Evolutionary conservation across 2,888 invertebrate species (phyloP).

Genomic region (Dicyrtoma fusca): DNA sequence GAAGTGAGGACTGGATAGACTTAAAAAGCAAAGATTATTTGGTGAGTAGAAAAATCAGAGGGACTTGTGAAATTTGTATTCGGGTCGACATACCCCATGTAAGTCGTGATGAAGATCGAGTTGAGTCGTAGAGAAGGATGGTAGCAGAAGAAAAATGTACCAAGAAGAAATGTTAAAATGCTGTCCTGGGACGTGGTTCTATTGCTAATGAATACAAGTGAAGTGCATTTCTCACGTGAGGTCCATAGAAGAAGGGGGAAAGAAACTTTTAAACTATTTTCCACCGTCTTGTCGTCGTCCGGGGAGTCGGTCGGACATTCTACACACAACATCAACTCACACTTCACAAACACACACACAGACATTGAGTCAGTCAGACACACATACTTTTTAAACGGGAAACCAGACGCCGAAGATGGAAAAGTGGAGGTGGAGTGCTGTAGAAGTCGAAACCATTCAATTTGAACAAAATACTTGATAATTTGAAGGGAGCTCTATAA

Average conservation of each 20-base stretch:
- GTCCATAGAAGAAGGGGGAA: constrained; percentile 7
- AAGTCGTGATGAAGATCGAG: constrained; percentile 52
- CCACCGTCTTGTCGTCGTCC: neutral
- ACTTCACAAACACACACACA: neutral
- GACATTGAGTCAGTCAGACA: neutral
- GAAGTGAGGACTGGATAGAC: neutral
- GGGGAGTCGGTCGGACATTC: neutral
- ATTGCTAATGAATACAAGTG: constrained; percentile 50
- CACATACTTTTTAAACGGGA: neutral
- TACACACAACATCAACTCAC: neutral
- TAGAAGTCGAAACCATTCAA: too few species aligned
- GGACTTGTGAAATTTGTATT: constrained; percentile 25
- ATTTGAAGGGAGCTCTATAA: too few species aligned
- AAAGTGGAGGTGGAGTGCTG: too few species aligned
- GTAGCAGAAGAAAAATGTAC: neutral
- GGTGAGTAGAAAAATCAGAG: neutral
- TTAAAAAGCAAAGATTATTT: too few species aligned
- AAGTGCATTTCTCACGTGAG: constrained; percentile 36
- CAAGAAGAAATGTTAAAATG: constrained; percentile 48
- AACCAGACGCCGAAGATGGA: neutral
- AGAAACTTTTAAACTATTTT: constrained; percentile 19
- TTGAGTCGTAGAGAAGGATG: constrained; percentile 25
- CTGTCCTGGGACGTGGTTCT: constrained; percentile 50
- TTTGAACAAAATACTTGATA: too few species aligned
- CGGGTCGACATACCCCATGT: constrained; percentile 28